A percentile compares a stretch with the other conserved stretches of the same genome.
Conservation (phyloP, 1,140 invertebrate genomes). For the Pemphigus obesinymphae region DNA sequence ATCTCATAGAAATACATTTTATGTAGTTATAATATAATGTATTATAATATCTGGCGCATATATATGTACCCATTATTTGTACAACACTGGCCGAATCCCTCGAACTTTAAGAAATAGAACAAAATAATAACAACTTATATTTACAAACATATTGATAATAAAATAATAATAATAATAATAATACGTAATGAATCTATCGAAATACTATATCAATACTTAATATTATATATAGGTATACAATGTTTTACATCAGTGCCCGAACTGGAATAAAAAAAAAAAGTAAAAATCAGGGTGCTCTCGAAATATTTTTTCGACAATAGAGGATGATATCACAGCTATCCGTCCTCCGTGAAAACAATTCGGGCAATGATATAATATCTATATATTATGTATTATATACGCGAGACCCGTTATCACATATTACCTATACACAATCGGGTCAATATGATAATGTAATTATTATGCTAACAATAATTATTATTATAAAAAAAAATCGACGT, state of each 20-base stretch:
- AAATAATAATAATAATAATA: neutral
- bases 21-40: neutral
- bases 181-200: neutral
- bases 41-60: neutral
- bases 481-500: neutral
- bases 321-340: too few species aligned
- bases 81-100: slow-evolving; percentile 22
- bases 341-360: too few species aligned
- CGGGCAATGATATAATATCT: too few species aligned
- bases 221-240: neutral
- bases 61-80: too few species aligned
- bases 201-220: neutral
- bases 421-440: neutral
- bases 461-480: neutral
- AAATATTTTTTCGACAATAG: too few species aligned
- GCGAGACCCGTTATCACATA: neutral
- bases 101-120: neutral
- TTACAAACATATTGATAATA: neutral
- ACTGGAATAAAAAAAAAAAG: too few species aligned
- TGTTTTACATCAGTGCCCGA: too few species aligned
- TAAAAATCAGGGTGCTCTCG: too few species aligned
- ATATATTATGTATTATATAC: too few species aligned
- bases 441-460: neutral
- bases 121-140: slow-evolving; percentile 3
- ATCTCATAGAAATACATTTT: too few species aligned